phyloP scores from a whole-genome alignment of 2,797 vertebrate genomes.

The Numenius phaeopus region DNA sequence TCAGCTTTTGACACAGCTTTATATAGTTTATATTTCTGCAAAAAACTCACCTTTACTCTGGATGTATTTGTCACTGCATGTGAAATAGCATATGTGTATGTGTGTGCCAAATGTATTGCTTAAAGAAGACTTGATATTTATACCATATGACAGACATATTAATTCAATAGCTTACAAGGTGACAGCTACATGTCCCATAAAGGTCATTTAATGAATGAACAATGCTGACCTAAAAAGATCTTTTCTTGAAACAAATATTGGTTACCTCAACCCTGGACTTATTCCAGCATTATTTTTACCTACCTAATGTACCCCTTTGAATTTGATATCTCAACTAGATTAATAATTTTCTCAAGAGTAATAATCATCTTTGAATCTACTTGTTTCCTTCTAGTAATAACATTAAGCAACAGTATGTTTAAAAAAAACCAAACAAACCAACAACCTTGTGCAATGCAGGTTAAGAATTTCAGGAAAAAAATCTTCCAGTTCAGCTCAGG shows the following conservation, averaged over 20 bases:
- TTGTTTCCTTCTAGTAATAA: background rate
- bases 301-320: background rate
- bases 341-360: background rate
- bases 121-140: background rate
- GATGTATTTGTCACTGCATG: background rate
- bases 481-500: background rate
- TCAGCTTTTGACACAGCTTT: background rate
- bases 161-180: background rate
- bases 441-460: background rate
- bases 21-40: background rate
- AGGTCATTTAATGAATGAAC: background rate
- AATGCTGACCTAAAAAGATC: background rate
- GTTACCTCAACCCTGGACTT: background rate
- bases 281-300: background rate
- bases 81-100: background rate
- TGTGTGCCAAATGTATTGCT: background rate
- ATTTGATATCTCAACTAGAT: background rate
- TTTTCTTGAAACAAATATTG: background rate
- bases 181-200: background rate
- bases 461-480: background rate
- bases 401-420: background rate
- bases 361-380: background rate
- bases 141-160: background rate
- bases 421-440: background rate
- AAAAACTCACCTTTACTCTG: background rate